Base-by-base conservation (phyloP, 2,113 vertebrate genomes). In the Calidris pugnax region DNA sequence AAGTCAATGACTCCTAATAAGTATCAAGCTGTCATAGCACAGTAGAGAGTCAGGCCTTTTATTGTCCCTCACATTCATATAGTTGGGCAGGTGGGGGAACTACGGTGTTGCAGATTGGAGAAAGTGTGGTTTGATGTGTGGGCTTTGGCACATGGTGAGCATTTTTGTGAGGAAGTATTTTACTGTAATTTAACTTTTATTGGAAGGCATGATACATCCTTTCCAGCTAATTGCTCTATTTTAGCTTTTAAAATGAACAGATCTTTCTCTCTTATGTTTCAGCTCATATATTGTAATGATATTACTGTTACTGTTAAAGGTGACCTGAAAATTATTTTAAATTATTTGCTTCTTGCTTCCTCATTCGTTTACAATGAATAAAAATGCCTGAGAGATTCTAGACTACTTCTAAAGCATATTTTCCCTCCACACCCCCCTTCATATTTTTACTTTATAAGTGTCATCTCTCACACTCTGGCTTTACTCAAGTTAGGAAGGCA, bases 161-260 rank as follows among this genome's bases (percentile, higher is more conserved):
- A 62, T 53, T 93, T 97, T 69, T n/a, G 26, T 2, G 8, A 56
- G 50, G 71, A 95, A 92, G 72, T 85, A 71, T 95, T 95, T 89
- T 93, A 93, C 56, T 68, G 57, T 81, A 92, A 80, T 90, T 96
- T 92, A 93, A 90, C n/a, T 84, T 94, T 90, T 92, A 93, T 88
- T 92, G 48, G 89, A 89, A 94, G 60, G 72, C 53, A 89, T 93
- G 96, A 89, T 80, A 94, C 75, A 96, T 92, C 59, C 64, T 87
- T 97, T 84, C 60, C 64, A 83, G 56, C 45, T 96, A 95, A 96
- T 96, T 95, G 79, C 76, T 94, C 79, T 78, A 28, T 75, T 96
- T 85, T 33, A 97, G 87, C 39, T 97, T 97, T 92, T 87, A 71
- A 95, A 97, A 93, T 94, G 82, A 96, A 83, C 57, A 95, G 57